Evolutionary conservation across 2,888 invertebrate species (phyloP), one percentile per base, ranked within the genome.

Genomic region (Crepidodera aurea): DNA sequence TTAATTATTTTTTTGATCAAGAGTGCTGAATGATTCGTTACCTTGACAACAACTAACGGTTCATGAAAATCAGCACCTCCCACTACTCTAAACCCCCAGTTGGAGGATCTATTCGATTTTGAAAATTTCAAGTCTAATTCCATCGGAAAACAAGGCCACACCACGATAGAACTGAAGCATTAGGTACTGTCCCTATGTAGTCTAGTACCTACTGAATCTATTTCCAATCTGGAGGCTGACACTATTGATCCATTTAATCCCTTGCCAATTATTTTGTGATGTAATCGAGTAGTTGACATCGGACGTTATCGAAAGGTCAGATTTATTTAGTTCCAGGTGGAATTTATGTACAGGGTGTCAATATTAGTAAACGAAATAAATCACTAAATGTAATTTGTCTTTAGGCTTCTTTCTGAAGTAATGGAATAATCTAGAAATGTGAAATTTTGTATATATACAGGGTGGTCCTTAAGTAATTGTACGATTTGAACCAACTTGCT

Each of bases 71-170:
- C 91, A 51, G 85, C 83, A 46, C 92, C 92, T 42, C 92, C 92
- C 66, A 88, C 85, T 62, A 93, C 82, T 58, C 91, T 85, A 80
- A 93, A 92, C 53, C 92, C 92, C 92, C 92, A 93, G 51, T 88
- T 85, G 62, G 87, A 86, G 62, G 84, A 86, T 29, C 60, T 57
- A 68, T 86, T 86, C 59, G 85, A 83, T 80, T 82, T 86, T 73
- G 82, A 86, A 79, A 87, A 84, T 78, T 86, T 87, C 65, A 91
- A 84, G 75, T 88, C 89, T 64, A 87, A 75, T 80, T 88, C 88
- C 90, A 90, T 90, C 82, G 83, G 62, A 54, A 64, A 25, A 48
- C 46, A 56, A 57, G 42, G 56, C 46, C 46, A 27, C 46, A n/a
- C 19, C 19, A 12, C 22, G 12, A 46, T 25, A 12, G 12, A 46